Percentiles rank a stretch among this genome's conserved stretches.
phyloP scores from a whole-genome alignment of 2,113 vertebrate genomes.

The Microcebus lehilahytsara region DNA sequence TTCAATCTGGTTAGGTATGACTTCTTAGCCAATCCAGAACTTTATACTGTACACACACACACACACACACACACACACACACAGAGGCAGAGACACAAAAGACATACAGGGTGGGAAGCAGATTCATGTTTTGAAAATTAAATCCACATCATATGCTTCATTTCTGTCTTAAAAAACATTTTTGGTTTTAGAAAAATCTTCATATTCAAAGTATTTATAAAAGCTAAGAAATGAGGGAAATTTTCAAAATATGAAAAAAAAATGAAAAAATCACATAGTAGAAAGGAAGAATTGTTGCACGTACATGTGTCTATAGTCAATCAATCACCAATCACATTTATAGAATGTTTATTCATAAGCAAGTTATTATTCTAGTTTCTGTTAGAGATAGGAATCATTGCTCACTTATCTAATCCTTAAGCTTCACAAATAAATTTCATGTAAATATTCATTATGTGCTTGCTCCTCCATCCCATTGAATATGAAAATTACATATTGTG shows the following conservation, averaged over 20 bases:
- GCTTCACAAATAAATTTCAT: background rate
- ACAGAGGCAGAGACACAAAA: background rate
- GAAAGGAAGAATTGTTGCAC: background rate
- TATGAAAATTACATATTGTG: background rate
- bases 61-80: background rate
- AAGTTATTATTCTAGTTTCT: background rate
- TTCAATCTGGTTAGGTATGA: background rate
- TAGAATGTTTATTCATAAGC: background rate
- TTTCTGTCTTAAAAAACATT: background rate
- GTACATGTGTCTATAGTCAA: background rate
- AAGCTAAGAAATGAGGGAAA: background rate
- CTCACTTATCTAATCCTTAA: background rate
- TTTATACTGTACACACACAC: background rate
- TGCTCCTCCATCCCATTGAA: background rate
- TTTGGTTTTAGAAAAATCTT: background rate
- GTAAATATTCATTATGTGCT: background rate
- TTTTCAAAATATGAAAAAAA: slow-evolving; percentile 4
- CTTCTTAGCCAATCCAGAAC: background rate
- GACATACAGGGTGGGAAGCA: background rate
- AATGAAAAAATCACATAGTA: background rate
- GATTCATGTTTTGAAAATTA: background rate
- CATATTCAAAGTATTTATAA: background rate
- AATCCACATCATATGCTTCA: background rate
- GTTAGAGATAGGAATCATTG: background rate
- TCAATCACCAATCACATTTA: background rate